phyloP scores from a whole-genome alignment of 1,140 invertebrate genomes.

The Anastatus disparis region DNA sequence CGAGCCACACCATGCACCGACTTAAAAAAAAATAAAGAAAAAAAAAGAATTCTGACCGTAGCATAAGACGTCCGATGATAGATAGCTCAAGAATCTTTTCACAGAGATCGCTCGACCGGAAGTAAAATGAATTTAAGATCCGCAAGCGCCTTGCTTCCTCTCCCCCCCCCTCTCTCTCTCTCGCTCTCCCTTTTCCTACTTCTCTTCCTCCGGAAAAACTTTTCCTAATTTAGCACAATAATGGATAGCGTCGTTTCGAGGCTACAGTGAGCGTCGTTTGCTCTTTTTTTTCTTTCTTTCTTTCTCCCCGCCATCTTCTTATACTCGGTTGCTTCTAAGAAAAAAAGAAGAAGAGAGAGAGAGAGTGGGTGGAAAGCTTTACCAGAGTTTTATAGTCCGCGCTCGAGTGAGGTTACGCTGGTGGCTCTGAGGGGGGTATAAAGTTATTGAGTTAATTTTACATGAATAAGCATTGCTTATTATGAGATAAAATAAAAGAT shows the following conservation, averaged over 20 bases:
- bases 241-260: slow-evolving; percentile 49
- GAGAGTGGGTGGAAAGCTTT: not conserved
- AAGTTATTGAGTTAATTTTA: slow-evolving; percentile 44
- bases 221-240: slow-evolving; percentile 54
- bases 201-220: slow-evolving; percentile 43
- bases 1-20: not conserved
- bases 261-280: not conserved
- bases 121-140: slow-evolving; percentile 66
- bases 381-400: slow-evolving; percentile 36
- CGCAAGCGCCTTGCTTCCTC: slow-evolving; percentile 35
- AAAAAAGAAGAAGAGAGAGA: no score
- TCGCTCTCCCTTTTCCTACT: no score
- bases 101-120: slow-evolving; percentile 58
- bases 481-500: slow-evolving; percentile 28
- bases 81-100: slow-evolving; percentile 62
- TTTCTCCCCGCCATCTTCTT: not conserved
- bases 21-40: slow-evolving; percentile 24
- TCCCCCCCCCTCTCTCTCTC: slow-evolving; percentile 22
- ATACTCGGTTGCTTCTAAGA: no score
- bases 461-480: slow-evolving; percentile 43
- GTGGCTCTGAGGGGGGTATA: slow-evolving; percentile 8
- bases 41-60: slow-evolving; percentile 53
- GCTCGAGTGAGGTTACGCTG: not conserved
- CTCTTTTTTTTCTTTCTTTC: not conserved
- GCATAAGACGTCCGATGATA: slow-evolving; percentile 58